Evolutionary conservation across 2,113 vertebrate species (phyloP).

Genomic region (Noctilio leporinus): DNA sequence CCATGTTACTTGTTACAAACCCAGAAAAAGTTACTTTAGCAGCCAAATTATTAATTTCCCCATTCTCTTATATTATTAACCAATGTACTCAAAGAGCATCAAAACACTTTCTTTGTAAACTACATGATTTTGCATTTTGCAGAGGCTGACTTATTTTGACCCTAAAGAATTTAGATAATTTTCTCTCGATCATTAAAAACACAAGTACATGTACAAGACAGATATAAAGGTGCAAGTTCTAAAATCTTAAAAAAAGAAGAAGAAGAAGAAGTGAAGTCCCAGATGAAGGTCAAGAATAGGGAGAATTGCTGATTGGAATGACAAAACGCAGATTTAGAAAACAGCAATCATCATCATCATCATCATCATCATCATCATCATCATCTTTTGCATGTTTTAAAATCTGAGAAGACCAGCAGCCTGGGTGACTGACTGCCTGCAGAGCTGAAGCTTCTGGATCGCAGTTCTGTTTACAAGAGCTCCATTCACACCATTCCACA

Average conservation of each 20-base stretch:
- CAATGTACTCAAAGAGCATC: background rate
- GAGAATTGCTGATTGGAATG: background rate
- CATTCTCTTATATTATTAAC: background rate
- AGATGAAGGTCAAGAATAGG: background rate
- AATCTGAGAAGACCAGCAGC: background rate
- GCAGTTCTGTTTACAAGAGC: background rate
- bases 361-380: background rate
- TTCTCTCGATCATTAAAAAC: background rate
- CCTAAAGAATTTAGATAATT: background rate
- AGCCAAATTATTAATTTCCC: background rate
- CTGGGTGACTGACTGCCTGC: background rate
- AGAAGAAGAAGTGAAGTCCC: background rate
- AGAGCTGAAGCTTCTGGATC: background rate
- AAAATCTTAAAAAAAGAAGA: background rate
- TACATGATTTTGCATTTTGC: background rate
- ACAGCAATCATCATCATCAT: background rate
- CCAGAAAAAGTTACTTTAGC: background rate
- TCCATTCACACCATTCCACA: conserved; percentile 5
- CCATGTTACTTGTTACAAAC: conserved; percentile 7
- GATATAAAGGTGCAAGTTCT: background rate
- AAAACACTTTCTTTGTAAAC: background rate
- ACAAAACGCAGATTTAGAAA: conserved; percentile 22
- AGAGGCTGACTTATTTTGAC: background rate
- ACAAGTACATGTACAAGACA: background rate
- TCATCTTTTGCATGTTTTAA: background rate